Evolutionary conservation across 2,888 invertebrate species (phyloP).

Genomic region (Amphipoea oculea): DNA sequence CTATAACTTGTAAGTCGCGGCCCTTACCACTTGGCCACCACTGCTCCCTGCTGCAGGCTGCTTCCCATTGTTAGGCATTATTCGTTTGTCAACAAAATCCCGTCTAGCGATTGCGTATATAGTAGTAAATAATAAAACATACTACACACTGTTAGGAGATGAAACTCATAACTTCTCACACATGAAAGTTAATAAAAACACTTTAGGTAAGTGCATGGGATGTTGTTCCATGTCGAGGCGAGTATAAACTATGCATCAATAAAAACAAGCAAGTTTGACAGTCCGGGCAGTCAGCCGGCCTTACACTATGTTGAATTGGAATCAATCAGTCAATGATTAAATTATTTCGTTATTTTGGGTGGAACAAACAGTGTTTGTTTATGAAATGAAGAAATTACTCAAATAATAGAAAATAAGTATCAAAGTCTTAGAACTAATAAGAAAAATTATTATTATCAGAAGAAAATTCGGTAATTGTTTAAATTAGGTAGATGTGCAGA

Average conservation of each 20-base stretch:
- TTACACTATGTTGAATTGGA: conserved; percentile 7
- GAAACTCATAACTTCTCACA: conserved; percentile 15
- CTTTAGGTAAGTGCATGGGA: conserved; percentile 38
- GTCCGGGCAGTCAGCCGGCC: neutral
- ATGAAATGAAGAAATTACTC: neutral
- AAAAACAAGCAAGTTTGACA: conserved; percentile 38
- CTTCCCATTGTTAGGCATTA: neutral
- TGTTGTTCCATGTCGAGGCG: conserved; percentile 5
- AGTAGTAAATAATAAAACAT: neutral
- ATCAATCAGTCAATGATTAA: neutral
- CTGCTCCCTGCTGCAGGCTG: neutral
- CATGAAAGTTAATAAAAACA: conserved; percentile 41
- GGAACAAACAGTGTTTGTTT: neutral
- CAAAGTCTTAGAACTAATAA: neutral
- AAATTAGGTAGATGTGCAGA: neutral
- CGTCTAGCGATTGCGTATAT: no score
- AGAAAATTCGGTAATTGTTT: neutral
- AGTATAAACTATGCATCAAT: conserved; percentile 44
- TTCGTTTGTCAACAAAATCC: neutral
- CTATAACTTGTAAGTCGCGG: neutral
- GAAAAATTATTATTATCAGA: neutral
- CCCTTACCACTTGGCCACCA: neutral
- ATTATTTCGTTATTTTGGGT: neutral
- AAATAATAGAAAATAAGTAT: neutral
- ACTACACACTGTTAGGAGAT: neutral